phyloP scores from a whole-genome alignment of 2,797 vertebrate species.

The Myiotriccus ornatus region DNA sequence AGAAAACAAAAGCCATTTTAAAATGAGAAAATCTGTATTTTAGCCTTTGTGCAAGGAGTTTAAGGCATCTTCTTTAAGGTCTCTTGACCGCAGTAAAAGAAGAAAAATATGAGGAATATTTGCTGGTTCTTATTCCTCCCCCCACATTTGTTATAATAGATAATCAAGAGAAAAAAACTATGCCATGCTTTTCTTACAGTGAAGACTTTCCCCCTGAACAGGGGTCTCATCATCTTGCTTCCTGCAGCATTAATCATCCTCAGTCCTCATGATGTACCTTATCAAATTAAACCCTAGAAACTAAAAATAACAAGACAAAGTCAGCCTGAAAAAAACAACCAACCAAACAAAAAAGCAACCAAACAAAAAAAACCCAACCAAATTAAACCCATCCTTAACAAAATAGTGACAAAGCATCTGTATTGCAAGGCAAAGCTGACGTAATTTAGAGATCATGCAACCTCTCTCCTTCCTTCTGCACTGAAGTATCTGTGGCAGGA shows the following conservation, averaged over 20 bases:
- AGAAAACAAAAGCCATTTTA: slow-evolving; percentile 18
- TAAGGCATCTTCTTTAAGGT: neutral
- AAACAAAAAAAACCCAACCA: neutral
- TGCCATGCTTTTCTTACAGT: neutral
- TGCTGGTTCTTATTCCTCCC: neutral
- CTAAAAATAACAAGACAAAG: neutral
- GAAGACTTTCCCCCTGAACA: neutral
- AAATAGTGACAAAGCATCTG: neutral
- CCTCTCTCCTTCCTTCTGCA: neutral
- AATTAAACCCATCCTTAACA: neutral
- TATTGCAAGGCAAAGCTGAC: neutral
- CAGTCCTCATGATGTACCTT: neutral
- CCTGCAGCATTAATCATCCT: neutral
- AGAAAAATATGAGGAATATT: neutral
- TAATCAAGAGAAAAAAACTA: neutral
- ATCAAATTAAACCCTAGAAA: neutral
- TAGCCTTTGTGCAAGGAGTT: neutral
- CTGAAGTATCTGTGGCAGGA: neutral
- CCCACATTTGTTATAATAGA: neutral
- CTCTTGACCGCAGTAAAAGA: neutral
- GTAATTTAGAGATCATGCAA: neutral
- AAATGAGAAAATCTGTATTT: slow-evolving; percentile 16
- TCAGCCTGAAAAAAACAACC: neutral
- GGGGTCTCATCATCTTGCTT: neutral
- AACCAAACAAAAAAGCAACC: too few relatives aligned